Conservation (phyloP, 2,113 vertebrate genomes). For the Phocoena sinus region DNA sequence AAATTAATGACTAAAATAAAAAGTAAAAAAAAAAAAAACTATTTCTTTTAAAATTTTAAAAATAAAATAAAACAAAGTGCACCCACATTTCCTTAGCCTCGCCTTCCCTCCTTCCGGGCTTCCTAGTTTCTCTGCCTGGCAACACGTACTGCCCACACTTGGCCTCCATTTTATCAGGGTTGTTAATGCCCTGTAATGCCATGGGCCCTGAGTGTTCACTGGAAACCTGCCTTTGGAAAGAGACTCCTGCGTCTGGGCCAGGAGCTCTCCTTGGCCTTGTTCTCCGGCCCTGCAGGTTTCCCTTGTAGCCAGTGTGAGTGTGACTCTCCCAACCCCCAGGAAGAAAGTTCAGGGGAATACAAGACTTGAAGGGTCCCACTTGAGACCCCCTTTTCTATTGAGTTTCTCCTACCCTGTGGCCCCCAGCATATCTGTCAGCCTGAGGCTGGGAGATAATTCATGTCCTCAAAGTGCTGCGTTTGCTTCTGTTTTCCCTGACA, state of each 20-base stretch:
- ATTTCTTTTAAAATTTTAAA: not conserved
- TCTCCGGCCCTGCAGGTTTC: not conserved
- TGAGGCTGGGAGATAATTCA: not conserved
- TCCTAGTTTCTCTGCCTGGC: not conserved
- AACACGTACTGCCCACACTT: rapidly evolving
- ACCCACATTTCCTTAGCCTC: not conserved
- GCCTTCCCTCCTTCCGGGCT: not conserved
- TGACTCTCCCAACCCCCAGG: not conserved
- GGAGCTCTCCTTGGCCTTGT: not conserved
- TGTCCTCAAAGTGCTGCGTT: not conserved
- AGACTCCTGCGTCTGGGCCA: too few relatives aligned
- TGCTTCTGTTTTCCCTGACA: not conserved
- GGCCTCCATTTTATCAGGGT: not conserved
- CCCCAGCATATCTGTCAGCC: not conserved
- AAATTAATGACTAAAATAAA: not conserved
- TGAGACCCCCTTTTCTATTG: not conserved
- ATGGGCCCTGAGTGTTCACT: too few relatives aligned
- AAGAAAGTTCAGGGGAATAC: not conserved
- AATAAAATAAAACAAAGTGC: not conserved
- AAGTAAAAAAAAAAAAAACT: not conserved
- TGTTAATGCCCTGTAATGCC: not conserved
- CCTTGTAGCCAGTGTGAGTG: rapidly evolving
- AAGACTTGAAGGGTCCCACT: not conserved
- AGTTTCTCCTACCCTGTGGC: not conserved
- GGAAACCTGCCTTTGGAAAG: not conserved